Base-by-base conservation (phyloP, 2,113 vertebrate genomes). In the Panthera uncia region DNA sequence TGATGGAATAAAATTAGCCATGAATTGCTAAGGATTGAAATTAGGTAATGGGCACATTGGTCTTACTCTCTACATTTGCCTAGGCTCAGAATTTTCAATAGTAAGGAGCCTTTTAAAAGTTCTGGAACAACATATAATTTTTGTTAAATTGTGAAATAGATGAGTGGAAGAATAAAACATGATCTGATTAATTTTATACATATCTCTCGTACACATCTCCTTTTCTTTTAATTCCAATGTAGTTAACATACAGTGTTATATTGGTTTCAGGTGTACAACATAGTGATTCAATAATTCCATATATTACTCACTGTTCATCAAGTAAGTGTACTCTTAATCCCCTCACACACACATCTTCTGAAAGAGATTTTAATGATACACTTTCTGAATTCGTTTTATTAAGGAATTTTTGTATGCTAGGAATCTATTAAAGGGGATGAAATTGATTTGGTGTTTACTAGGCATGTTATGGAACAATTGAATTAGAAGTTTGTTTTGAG, bases 41-140 rank as follows among this genome's bases (percentile, higher is more conserved):
- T 57, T 57, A 80, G 55, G 27, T 61, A 31, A 36, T 85, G 10
- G 66, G 25, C 82, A 48, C n/a, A 15, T 29, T 63, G 45, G 29
- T 23, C 65, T 92, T 50, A 71, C 61, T 80, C 19, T 87, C 81
- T 80, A 1, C 45, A 71, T 81, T 97, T 91, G 73, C 57, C 7
- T 52, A 16, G 57, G 8, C 91, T 89, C 12, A 91, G 89, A 96
- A 89, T 76, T 97, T 89, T 94, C 15, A 61, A 79, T 81, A 61
- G 66, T 68, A 55, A 76, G 71, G 41, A 84, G 21, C 89, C 16
- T 89, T 94, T 52, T 69, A 69, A 71, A 86, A 82, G 61, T 91
- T 80, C 25, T 89, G 12, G 27, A 50, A 93, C 89, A 83, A 74
- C 21, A 33, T 55, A 25, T 29, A 71, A 45, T 71, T 92, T 96